Conservation (phyloP, 2,888 invertebrate genomes). For the Schizotus pectinicornis region DNA sequence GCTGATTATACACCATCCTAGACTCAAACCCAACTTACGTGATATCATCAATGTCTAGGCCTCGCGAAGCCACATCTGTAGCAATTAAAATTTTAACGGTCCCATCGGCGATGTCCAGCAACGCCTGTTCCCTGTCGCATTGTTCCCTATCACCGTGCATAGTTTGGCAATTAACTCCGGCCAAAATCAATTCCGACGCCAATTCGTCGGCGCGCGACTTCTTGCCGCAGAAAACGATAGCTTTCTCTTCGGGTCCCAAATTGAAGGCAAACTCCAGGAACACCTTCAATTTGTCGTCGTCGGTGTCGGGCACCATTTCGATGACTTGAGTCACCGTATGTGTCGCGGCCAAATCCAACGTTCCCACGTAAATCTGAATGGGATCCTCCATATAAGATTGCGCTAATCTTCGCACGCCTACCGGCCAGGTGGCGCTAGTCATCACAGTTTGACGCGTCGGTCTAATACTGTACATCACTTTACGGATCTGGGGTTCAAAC, state of each 20-base stretch:
- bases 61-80: slow-evolving; percentile 94
- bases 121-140: slow-evolving; percentile 77
- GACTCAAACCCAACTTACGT: too few relatives aligned
- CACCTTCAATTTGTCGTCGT: slow-evolving; percentile 70
- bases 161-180: slow-evolving; percentile 74
- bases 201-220: slow-evolving; percentile 85
- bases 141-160: slow-evolving; percentile 90
- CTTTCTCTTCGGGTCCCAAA: slow-evolving; percentile 80
- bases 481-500: slow-evolving; percentile 87
- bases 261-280: slow-evolving; percentile 72
- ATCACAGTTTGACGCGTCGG: slow-evolving; percentile 94
- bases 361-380: slow-evolving; percentile 88
- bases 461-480: slow-evolving; percentile 78
- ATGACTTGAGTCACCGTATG: slow-evolving; percentile 86
- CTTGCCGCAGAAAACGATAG: slow-evolving; percentile 89
- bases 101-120: slow-evolving; percentile 83
- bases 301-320: slow-evolving; percentile 73
- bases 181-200: slow-evolving; percentile 76
- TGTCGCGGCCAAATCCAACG: slow-evolving; percentile 86
- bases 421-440: slow-evolving; percentile 97
- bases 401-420: slow-evolving; percentile 83
- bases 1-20: too few relatives aligned
- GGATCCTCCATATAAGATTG: slow-evolving; percentile 88
- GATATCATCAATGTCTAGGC: slow-evolving; percentile 88
- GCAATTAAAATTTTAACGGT: slow-evolving; percentile 84